A percentile compares a stretch with the other conserved stretches of the same genome.
Conservation (phyloP, 2,888 invertebrate species). For the Nasonovia ribisnigri region DNA sequence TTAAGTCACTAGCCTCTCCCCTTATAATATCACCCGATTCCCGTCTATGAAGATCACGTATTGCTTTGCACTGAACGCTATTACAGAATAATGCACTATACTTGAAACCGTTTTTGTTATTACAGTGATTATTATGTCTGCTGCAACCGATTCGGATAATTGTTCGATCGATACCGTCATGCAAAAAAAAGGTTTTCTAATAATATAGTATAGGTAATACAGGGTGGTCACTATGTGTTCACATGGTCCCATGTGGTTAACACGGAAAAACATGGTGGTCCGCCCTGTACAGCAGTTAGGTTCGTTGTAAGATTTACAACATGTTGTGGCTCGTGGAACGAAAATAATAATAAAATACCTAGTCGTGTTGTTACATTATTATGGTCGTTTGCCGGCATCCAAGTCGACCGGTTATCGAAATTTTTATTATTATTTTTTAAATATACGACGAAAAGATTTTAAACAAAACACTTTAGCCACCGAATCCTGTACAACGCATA, state of each 20-base stretch:
- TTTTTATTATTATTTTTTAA: not conserved
- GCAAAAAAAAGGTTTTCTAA: not conserved
- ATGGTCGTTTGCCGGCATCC: not conserved
- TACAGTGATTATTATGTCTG: not conserved
- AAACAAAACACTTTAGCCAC: not conserved
- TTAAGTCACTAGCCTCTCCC: not conserved
- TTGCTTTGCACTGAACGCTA: not conserved
- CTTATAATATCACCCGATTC: not conserved
- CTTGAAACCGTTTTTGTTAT: not conserved
- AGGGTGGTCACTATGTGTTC: not conserved
- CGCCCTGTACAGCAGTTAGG: not conserved
- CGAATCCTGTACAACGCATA: not conserved
- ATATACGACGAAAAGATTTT: not conserved
- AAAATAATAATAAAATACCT: constrained; percentile 10
- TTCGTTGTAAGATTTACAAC: not conserved
- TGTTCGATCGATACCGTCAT: not conserved
- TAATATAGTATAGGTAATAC: not conserved
- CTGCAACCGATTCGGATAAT: not conserved
- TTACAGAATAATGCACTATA: not conserved
- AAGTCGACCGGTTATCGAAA: not conserved
- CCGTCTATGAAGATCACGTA: not conserved
- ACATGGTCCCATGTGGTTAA: not conserved
- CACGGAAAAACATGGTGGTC: not conserved
- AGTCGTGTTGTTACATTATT: not conserved
- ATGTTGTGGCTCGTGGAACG: not conserved